Evolutionary conservation across 2,797 vertebrate genomes (phyloP), one percentile per base, ranked within the genome.

Genomic region (Cryptoblepharus egeriae): DNA sequence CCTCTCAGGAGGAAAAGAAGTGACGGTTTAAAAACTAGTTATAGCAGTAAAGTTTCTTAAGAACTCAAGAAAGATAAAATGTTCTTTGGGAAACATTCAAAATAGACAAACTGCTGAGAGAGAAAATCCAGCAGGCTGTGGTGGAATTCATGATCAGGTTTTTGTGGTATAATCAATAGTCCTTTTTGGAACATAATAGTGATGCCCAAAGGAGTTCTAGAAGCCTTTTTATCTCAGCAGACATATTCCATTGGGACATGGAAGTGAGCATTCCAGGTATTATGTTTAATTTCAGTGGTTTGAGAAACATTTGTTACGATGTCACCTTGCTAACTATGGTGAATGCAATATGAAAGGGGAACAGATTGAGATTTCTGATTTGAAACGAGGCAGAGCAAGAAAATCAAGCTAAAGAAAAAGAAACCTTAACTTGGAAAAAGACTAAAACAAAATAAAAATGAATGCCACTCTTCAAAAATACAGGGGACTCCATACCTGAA

Each of bases 181-280:
- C 24, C 79, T 86, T 64, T n/a, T 87, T 74, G 64, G 61, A 37
- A 52, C 77, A 26, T 77, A 81, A 75, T 5, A 30, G 3, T 30
- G 28, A 77, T 61, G 30, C 72, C 80, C 30, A 39, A 4, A 71
- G 70, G 69, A 80, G 3, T 60, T 52, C n/a, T 1, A 1, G 76
- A n/a, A 75, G 49, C 74, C 58, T 82, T 52, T 75, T 74, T 65
- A 58, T 74, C 22, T 22, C 42, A 61, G 58, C n/a, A 88, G 73
- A 78, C 61, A 28, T 39, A 32, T 68, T 82, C 60, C 55, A 81
- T 26, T 1, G 32, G 71, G 15, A 74, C n/a, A 37, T 20, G 70
- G 37, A 16, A 65, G 28, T 64, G 60, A 15, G 24, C n/a, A 1
- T 60, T 32, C 67, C 32, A 45, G 42, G n/a, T 60, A 39, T 49